Base-by-base conservation (phyloP, 2,113 vertebrate genomes). In the Riparia riparia region DNA sequence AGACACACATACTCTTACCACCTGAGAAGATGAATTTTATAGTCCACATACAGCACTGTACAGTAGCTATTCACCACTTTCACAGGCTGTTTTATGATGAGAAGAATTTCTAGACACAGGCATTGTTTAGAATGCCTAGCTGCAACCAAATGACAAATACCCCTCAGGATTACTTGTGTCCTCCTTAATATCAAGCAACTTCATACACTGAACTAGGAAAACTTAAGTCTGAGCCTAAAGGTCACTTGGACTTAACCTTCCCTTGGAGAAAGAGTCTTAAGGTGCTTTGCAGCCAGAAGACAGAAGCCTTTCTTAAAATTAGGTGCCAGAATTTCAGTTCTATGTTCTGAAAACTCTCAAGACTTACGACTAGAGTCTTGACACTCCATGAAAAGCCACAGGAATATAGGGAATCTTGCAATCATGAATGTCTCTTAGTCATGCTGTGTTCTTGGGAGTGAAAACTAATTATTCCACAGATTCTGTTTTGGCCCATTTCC, bases 381-480 rank as follows among this genome's bases (percentile, higher is more conserved):
- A 91, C 32, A 60, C 28, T 76, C 37, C 25, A 39, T 54, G 86
- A 84, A 86, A 94, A 86, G n/a, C 20, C 78, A 89, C 19, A 90
- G 68, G 57, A 83, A 77, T n/a, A 69, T 18, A 70, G 74, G 64
- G 39, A 74, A 34, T 25, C 41, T 57, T 86, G 56, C n/a, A 64
- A 34, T 60, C 29, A 51, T 7, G 1, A 80, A 60, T 8, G 22
- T 65, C 82, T 88, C 74, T 61, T 82, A 84, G 61, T 57, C n/a
- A 70, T 24, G 61, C 32, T 47, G 29, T 26, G 28, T 50, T 80
- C 74, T 77, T 14, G 12, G 41, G 31, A 87, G 69, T 79, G 66
- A 88, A 93, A 90, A 37, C n/a, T 58, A 82, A 61, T 50, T 64
- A 88, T 77, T 88, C 57, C 82, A 90, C 42, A 79, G 53, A 88